Conservation (phyloP, 2,113 vertebrate species). For the Panthera leo region DNA sequence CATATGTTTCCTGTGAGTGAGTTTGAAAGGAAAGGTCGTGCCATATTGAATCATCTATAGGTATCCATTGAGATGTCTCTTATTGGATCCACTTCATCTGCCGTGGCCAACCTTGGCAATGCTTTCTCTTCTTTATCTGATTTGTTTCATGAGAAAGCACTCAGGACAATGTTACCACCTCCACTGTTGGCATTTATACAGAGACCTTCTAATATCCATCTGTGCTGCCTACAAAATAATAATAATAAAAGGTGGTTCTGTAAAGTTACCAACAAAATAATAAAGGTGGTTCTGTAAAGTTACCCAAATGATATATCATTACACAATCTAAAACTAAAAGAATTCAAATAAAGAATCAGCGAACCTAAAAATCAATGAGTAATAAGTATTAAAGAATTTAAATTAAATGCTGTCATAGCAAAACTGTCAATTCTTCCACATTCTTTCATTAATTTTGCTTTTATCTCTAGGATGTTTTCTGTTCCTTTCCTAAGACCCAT, state of each 20-base stretch:
- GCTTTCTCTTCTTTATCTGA: slow-evolving; percentile 67
- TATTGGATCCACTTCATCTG: slow-evolving; percentile 37
- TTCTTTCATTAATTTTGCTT: slow-evolving; percentile 36
- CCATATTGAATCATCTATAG: not conserved
- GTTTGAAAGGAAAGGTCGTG: slow-evolving; percentile 49
- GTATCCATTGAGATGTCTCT: slow-evolving; percentile 36
- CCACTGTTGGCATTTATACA: slow-evolving; percentile 64
- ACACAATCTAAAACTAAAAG: not conserved
- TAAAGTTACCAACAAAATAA: slow-evolving; percentile 10
- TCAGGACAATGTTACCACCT: slow-evolving; percentile 52
- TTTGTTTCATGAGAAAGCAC: slow-evolving; percentile 65
- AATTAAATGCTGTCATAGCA: slow-evolving; percentile 36
- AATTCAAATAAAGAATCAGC: not conserved
- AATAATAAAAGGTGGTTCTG: not conserved
- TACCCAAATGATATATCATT: not conserved
- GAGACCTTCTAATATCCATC: slow-evolving; percentile 68
- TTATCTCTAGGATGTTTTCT: not conserved
- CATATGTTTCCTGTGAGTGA: not conserved
- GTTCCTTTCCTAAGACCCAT: not conserved
- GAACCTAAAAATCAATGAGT: not conserved
- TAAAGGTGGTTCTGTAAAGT: slow-evolving; percentile 49
- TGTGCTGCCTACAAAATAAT: slow-evolving; percentile 59
- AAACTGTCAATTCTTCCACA: slow-evolving; percentile 22
- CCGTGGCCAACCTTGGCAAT: slow-evolving; percentile 34
- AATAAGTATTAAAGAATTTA: not conserved